Conservation (phyloP, 2,888 invertebrate species). For the Cheilosia variabilis region DNA sequence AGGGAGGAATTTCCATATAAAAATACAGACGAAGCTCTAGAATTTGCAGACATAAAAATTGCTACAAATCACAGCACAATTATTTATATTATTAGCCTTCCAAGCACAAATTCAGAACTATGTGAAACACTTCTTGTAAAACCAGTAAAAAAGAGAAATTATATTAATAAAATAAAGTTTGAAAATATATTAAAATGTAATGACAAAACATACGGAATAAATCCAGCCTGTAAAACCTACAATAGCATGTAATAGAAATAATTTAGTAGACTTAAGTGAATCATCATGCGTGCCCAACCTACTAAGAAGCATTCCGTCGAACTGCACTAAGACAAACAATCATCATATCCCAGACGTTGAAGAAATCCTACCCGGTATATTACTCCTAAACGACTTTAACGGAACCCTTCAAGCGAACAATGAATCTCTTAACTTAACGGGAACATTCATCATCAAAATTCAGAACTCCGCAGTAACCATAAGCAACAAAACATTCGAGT, state of each 20-base stretch:
- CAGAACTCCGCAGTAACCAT: no score
- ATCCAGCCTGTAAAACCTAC: constrained; percentile 41
- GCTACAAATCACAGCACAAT: constrained; percentile 40
- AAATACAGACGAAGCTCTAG: constrained; percentile 64
- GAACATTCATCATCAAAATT: constrained; percentile 6
- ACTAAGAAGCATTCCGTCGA: not conserved
- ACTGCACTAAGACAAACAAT: constrained; percentile 19
- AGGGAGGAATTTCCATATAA: constrained; percentile 47
- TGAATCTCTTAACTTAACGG: not conserved
- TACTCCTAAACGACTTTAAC: not conserved
- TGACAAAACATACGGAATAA: constrained; percentile 34
- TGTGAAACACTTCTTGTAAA: constrained; percentile 37
- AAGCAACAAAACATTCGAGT: no score
- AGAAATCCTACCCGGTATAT: constrained; percentile 1
- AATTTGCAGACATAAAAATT: constrained; percentile 59
- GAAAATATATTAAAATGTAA: constrained; percentile 44
- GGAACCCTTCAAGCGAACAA: not conserved
- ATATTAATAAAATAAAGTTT: constrained; percentile 24
- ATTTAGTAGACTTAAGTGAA: constrained; percentile 17
- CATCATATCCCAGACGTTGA: constrained; percentile 12
- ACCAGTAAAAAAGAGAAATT: constrained; percentile 45
- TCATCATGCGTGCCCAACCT: constrained; percentile 13
- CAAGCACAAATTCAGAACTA: constrained; percentile 29
- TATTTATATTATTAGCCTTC: constrained; percentile 58
- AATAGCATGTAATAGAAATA: constrained; percentile 40